Conservation (phyloP, 2,113 vertebrate genomes). For the Platichthys flesus region DNA sequence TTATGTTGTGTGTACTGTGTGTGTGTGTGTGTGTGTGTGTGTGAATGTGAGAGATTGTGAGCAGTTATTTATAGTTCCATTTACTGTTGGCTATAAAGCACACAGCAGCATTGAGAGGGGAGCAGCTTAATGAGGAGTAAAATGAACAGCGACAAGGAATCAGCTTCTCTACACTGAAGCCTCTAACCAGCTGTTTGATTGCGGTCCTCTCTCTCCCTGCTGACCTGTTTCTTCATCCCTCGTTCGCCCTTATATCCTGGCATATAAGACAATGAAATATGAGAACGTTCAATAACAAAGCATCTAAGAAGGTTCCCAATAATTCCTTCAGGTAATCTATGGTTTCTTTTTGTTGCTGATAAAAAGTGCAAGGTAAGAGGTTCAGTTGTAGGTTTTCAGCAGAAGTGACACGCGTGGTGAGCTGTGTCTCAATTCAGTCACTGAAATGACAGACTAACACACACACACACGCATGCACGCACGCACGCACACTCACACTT, state of each 20-base stretch:
- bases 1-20: neutral
- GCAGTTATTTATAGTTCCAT: neutral
- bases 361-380: too few relatives aligned
- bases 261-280: slow-evolving; percentile 15
- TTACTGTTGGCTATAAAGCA: slow-evolving; percentile 7
- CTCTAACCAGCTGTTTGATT: slow-evolving; percentile 23
- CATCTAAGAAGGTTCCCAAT: neutral
- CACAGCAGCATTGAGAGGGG: neutral
- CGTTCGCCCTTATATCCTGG: neutral
- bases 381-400: too few relatives aligned
- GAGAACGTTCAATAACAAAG: neutral
- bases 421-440: too few relatives aligned
- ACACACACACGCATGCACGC: too few relatives aligned
- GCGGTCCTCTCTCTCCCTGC: neutral
- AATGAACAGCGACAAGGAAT: slow-evolving; percentile 15
- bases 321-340: neutral
- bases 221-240: neutral
- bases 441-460: too few relatives aligned
- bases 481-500: neutral
- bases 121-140: slow-evolving; percentile 8
- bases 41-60: neutral
- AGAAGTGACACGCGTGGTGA: too few relatives aligned
- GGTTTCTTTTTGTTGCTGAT: too few relatives aligned
- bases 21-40: neutral
- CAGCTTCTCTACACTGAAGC: slow-evolving; percentile 6